Evolutionary conservation across 2,888 invertebrate species (phyloP).

Genomic region (Sicus ferrugineus): DNA sequence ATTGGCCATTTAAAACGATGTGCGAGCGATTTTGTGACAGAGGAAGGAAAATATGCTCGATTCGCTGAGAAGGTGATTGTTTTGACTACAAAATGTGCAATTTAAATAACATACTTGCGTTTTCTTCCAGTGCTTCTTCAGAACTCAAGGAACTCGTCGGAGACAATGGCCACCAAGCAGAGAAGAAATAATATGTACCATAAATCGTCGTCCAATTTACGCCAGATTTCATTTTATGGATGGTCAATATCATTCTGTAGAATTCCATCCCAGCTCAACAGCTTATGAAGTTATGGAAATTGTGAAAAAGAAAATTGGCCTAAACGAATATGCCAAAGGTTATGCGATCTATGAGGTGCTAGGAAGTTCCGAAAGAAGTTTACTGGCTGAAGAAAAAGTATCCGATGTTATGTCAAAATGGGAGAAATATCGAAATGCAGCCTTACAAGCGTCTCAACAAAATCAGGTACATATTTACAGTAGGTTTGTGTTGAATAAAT

Average conservation of each 20-base stretch:
- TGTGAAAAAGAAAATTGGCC: conserved; percentile 88
- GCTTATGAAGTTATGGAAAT: conserved; percentile 88
- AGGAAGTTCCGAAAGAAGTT: conserved; percentile 84
- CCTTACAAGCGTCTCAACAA: conserved; percentile 69
- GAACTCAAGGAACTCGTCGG: conserved; percentile 77
- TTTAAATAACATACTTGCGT: background rate
- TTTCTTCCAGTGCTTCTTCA: conserved; percentile 70
- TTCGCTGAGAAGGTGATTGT: conserved; percentile 82
- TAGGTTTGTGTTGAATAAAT: background rate
- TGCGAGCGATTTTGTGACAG: conserved; percentile 85
- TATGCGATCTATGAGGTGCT: conserved; percentile 93
- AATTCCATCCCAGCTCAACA: conserved; percentile 93
- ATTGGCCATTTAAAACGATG: conserved; percentile 89
- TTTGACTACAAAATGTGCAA: background rate
- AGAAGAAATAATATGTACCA: conserved; percentile 92
- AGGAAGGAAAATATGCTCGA: conserved; percentile 93
- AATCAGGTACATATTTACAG: conserved; percentile 50
- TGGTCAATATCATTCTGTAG: conserved; percentile 92
- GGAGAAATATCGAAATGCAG: conserved; percentile 85
- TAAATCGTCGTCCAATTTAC: conserved; percentile 88
- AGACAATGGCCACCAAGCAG: conserved; percentile 90
- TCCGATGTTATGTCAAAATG: conserved; percentile 95
- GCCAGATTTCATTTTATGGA: conserved; percentile 92
- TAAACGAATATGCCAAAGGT: conserved; percentile 67
- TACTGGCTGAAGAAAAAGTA: conserved; percentile 85